Percentiles rank a stretch among this genome's conserved stretches.
Conservation (phyloP, 1,140 invertebrate genomes). For the Magallana angulata region DNA sequence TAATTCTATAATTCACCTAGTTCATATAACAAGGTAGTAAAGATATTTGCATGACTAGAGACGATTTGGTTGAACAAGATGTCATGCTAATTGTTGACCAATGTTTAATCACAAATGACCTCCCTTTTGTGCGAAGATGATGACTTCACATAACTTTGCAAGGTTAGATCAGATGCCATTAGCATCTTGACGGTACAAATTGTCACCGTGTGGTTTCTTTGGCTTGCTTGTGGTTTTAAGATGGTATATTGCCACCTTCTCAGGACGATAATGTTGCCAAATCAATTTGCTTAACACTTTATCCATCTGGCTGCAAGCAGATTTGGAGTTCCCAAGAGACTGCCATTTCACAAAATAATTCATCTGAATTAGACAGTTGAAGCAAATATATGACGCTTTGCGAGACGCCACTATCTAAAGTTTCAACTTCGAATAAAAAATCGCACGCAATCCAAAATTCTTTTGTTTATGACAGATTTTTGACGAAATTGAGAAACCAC, state of each 20-base stretch:
- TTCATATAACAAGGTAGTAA: background rate
- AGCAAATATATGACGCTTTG: constrained; percentile 40
- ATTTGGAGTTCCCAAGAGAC: constrained; percentile 41
- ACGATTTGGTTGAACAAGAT: background rate
- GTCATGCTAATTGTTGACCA: constrained; percentile 17
- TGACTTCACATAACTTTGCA: constrained; percentile 19
- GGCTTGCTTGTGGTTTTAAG: constrained; percentile 30
- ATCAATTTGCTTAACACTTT: constrained; percentile 42
- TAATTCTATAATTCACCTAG: background rate
- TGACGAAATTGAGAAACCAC: constrained; percentile 39
- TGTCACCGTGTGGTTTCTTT: constrained; percentile 13
- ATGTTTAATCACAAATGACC: constrained; percentile 21
- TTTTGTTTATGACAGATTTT: constrained; percentile 35
- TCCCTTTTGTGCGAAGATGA: background rate
- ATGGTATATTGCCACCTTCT: constrained; percentile 40
- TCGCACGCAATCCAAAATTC: constrained; percentile 42
- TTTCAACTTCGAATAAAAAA: constrained; percentile 45
- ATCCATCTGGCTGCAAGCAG: constrained; percentile 35
- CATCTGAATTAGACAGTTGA: constrained; percentile 40
- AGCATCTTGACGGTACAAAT: constrained; percentile 14
- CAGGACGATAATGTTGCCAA: constrained; percentile 37
- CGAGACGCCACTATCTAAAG: constrained; percentile 26
- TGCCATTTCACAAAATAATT: constrained; percentile 41
- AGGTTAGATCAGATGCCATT: constrained; percentile 22
- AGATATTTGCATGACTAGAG: constrained; percentile 5